Evolutionary conservation across 1,140 invertebrate genomes (phyloP).

Genomic region (Asobara japonica): DNA sequence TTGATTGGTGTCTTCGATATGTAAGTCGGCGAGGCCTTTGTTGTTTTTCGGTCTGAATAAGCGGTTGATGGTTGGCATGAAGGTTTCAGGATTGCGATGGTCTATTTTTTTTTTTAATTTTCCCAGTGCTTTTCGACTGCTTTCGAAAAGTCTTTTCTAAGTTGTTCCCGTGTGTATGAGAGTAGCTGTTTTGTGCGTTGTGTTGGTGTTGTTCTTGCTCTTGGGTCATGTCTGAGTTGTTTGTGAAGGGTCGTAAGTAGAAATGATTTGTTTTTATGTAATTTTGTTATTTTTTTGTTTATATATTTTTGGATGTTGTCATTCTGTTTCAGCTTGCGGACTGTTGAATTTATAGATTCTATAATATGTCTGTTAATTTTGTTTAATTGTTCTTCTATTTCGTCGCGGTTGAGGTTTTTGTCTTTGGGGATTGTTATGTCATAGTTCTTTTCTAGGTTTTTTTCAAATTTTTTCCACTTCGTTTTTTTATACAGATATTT

Average conservation of each 20-base stretch:
- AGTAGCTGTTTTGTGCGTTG: background rate
- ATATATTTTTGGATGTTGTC: slow-evolving; percentile 16
- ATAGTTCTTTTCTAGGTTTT: too few species aligned
- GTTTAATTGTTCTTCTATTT: too few species aligned
- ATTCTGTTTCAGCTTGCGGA: slow-evolving; percentile 16
- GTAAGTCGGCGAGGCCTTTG: background rate
- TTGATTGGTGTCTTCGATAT: background rate
- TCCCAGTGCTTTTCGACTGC: slow-evolving; percentile 14
- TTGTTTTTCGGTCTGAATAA: slow-evolving; percentile 26
- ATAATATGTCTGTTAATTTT: too few species aligned
- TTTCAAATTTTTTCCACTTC: too few species aligned
- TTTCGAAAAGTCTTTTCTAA: slow-evolving; percentile 21
- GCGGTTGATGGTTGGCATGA: slow-evolving; percentile 36
- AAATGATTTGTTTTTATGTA: slow-evolving; percentile 20
- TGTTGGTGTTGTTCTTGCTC: background rate
- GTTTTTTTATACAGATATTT: too few species aligned
- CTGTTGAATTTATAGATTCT: background rate
- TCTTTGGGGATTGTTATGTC: too few species aligned
- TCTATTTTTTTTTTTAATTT: slow-evolving; percentile 30
- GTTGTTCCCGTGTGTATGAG: background rate
- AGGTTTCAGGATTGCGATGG: slow-evolving; percentile 12
- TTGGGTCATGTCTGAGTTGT: background rate
- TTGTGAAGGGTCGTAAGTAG: background rate
- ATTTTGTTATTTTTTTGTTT: slow-evolving; percentile 26
- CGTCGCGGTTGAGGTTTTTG: too few species aligned